Evolutionary conservation across 2,113 vertebrate species (phyloP).

Genomic region (Pitta sordida): DNA sequence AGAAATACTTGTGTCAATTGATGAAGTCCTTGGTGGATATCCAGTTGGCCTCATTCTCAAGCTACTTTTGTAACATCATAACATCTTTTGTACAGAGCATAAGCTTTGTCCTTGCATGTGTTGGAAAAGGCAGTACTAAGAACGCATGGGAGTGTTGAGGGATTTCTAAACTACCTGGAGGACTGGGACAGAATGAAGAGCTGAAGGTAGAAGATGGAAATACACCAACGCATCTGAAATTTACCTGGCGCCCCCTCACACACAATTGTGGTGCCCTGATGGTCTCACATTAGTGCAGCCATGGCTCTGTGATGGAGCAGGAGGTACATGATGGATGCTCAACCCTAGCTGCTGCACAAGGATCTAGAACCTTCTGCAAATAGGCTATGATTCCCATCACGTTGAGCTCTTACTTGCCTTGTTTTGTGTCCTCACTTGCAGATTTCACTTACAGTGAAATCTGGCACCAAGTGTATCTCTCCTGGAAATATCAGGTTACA

Average conservation of each 20-base stretch:
- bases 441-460: background rate
- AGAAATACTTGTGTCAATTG: background rate
- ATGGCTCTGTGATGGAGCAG: background rate
- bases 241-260: fast-evolving
- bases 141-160: background rate
- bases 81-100: background rate
- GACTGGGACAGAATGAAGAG: fast-evolving
- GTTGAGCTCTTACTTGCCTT: background rate
- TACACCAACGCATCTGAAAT: background rate
- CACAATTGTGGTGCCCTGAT: background rate
- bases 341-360: fast-evolving
- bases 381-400: fast-evolving
- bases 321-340: fast-evolving
- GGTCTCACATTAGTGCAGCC: background rate
- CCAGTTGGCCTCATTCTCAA: background rate
- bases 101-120: background rate
- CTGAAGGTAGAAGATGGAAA: background rate
- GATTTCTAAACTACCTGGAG: background rate
- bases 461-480: background rate
- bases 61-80: background rate
- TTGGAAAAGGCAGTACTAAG: background rate
- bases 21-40: background rate
- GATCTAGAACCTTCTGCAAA: background rate
- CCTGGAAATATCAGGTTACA: background rate
- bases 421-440: background rate